phyloP scores from a whole-genome alignment of 64 coral and sea anemone species.

The Catalaphyllia jardinei region DNA sequence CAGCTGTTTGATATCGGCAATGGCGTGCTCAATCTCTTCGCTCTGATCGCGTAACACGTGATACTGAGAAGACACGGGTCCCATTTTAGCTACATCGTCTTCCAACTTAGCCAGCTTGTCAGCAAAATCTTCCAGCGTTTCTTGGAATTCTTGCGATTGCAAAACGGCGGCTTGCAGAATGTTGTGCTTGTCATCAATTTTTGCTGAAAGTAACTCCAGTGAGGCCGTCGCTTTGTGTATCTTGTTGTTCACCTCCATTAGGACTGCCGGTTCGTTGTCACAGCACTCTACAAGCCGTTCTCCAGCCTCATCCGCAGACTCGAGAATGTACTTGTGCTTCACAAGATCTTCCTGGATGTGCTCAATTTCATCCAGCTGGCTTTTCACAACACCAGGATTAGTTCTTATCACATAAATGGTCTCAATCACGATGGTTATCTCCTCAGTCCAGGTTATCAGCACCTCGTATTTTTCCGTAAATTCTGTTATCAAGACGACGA shows the following conservation, averaged over 20 bases:
- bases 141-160: conserved; percentile 88
- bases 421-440: conserved; percentile 69
- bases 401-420: conserved; percentile 55
- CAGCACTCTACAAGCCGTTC: conserved; percentile 75
- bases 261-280: conserved; percentile 59
- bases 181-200: conserved; percentile 78
- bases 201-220: conserved; percentile 66
- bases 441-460: conserved; percentile 75
- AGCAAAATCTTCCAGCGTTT: conserved; percentile 74
- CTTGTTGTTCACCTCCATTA: conserved; percentile 76
- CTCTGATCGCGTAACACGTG: conserved; percentile 74
- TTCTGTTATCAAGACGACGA: conserved; percentile 68
- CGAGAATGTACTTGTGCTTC: conserved; percentile 67
- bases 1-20: conserved; percentile 74
- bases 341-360: conserved; percentile 83
- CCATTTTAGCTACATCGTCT: conserved; percentile 56
- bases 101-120: conserved; percentile 83
- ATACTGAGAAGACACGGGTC: conserved; percentile 83
- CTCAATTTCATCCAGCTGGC: conserved; percentile 84
- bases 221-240: conserved; percentile 63
- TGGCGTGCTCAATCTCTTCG: conserved; percentile 67
- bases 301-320: conserved; percentile 76
- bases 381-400: conserved; percentile 68
- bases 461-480: conserved; percentile 87
- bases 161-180: conserved; percentile 73